A percentile compares a stretch with the other conserved stretches of the same genome.
phyloP scores from a whole-genome alignment of 1,140 invertebrate species.

The Zaprionus ghesquierei region DNA sequence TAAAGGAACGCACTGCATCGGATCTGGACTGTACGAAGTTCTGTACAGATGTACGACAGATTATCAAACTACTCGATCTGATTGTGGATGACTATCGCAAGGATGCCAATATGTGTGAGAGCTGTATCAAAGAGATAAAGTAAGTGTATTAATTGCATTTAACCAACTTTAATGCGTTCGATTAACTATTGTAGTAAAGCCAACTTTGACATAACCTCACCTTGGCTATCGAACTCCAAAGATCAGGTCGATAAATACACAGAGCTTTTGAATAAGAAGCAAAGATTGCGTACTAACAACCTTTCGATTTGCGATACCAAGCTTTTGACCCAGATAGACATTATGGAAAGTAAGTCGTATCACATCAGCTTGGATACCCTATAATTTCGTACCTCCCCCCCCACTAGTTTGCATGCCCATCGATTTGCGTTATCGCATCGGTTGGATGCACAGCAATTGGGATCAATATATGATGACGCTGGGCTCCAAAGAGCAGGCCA shows the following conservation, averaged over 20 bases:
- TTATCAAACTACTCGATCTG: constrained; percentile 14
- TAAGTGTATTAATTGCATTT: no score
- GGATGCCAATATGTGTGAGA: constrained; percentile 25
- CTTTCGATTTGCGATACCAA: neutral
- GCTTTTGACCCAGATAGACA: neutral
- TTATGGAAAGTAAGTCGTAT: neutral
- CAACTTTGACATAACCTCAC: constrained; percentile 13
- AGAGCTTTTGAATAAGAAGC: neutral
- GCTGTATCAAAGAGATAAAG: constrained; percentile 5
- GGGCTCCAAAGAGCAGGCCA: constrained; percentile 11
- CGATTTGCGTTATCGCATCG: constrained; percentile 44
- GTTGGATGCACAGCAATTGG: constrained; percentile 36
- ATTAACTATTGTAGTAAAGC: no score
- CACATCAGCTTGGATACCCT: neutral
- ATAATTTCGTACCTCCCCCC: neutral
- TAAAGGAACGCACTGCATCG: constrained; percentile 9
- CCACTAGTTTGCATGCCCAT: constrained; percentile 42
- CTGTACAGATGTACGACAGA: constrained; percentile 36
- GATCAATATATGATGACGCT: constrained; percentile 28
- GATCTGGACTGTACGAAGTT: constrained; percentile 54
- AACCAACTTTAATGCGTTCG: no score
- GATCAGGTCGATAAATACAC: neutral
- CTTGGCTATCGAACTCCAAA: constrained; percentile 30
- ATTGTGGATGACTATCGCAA: constrained; percentile 2
- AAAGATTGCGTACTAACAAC: fast-evolving